Percentiles rank a stretch among this genome's conserved stretches.
Conservation (phyloP, 2,113 vertebrate genomes). For the Hassar affinis region DNA sequence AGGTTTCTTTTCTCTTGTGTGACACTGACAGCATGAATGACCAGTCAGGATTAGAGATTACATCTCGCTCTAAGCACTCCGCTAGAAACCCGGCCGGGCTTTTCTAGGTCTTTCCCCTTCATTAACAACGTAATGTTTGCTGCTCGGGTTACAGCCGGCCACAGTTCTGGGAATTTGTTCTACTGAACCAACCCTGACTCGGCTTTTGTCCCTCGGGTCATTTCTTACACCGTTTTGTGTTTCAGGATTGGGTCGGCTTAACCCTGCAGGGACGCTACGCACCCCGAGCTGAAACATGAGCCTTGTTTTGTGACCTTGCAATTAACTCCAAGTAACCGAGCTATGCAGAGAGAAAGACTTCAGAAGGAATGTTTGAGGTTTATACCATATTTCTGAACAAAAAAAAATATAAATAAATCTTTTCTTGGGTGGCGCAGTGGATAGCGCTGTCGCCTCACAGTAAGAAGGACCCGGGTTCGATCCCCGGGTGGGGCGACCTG, state of each 20-base stretch:
- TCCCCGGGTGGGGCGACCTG: too few species aligned
- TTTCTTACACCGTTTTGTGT: not conserved
- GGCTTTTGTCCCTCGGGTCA: not conserved
- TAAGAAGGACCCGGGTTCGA: too few species aligned
- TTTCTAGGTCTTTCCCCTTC: not conserved
- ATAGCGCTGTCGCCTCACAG: too few species aligned
- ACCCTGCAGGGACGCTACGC: not conserved
- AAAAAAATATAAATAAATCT: too few species aligned
- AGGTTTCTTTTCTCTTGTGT: too few species aligned
- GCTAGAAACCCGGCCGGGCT: not conserved
- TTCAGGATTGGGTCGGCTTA: not conserved
- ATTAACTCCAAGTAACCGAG: not conserved
- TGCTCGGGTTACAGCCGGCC: conserved; percentile 11
- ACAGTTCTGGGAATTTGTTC: conserved; percentile 18
- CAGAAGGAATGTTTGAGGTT: too few species aligned
- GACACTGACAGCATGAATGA: not conserved
- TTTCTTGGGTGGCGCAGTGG: too few species aligned
- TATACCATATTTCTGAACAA: too few species aligned
- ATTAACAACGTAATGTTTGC: not conserved
- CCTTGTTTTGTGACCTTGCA: not conserved
- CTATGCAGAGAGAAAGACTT: not conserved
- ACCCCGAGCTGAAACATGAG: not conserved
- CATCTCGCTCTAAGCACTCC: not conserved
- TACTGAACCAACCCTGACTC: not conserved
- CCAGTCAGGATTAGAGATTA: not conserved